These are phyloP conservation scores for Ephestia elutella DNA, from an alignment of 1,140 invertebrate species.

Conservation along the genomic window DNA sequence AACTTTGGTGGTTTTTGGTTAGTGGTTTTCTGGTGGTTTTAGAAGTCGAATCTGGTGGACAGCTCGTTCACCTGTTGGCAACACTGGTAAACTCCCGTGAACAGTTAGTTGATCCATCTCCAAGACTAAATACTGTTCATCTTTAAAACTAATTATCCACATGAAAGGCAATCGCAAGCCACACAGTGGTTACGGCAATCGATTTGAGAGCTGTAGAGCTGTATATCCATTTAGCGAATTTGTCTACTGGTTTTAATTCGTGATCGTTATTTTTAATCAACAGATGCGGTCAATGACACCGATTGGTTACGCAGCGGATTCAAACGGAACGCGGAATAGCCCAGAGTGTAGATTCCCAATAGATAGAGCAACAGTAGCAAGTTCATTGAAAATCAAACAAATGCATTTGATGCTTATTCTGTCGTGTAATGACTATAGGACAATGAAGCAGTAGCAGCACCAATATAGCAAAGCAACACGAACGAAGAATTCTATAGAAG, in stretches of 20 bases:
- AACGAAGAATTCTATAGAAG: no score
- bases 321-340: constrained; percentile 30
- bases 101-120: no score
- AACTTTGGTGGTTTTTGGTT: no score
- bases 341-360: constrained; percentile 11
- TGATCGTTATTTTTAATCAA: constrained; percentile 41
- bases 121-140: no score
- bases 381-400: background rate
- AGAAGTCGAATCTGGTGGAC: no score
- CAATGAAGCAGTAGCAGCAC: no score
- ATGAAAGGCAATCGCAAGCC: background rate
- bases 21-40: no score
- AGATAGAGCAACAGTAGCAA: background rate
- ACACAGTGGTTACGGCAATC: constrained; percentile 16
- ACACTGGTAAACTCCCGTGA: no score
- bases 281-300: constrained; percentile 28
- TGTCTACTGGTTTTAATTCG: constrained; percentile 26
- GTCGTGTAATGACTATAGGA: background rate
- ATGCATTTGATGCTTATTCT: background rate
- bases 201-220: constrained; percentile 9
- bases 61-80: no score
- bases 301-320: constrained; percentile 27
- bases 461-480: no score
- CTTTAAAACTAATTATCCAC: background rate
- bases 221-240: constrained; percentile 21